Conservation (phyloP, 1,140 invertebrate species). For the Apocrypta bakeri region DNA sequence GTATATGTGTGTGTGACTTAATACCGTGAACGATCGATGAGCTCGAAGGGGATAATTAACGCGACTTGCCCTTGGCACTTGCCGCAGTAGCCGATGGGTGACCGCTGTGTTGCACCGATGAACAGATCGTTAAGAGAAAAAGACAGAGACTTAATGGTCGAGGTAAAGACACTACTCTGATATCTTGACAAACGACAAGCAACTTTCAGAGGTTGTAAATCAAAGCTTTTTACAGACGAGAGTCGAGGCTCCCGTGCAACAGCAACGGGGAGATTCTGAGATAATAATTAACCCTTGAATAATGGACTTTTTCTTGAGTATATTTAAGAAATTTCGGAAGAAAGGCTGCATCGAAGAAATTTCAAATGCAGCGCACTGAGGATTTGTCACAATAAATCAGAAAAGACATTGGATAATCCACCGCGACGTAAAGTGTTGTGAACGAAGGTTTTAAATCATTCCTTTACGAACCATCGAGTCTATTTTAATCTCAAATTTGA, state of each 20-base stretch:
- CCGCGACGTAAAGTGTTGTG: not conserved
- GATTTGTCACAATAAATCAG: too few relatives aligned
- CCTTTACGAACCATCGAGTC: too few relatives aligned
- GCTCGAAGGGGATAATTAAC: constrained; percentile 64
- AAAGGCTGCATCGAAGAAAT: not conserved
- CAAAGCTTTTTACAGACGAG: constrained; percentile 18
- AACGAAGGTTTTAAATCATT: not conserved
- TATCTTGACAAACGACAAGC: constrained; percentile 4
- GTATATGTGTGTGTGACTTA: not conserved
- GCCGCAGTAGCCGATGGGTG: not conserved
- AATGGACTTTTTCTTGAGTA: too few relatives aligned
- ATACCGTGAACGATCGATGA: constrained; percentile 64
- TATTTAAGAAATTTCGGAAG: not conserved
- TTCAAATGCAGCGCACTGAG: too few relatives aligned
- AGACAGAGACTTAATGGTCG: not conserved
- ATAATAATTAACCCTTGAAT: too few relatives aligned
- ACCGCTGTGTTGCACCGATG: not conserved
- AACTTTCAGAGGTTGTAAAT: constrained; percentile 24
- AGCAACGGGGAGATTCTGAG: too few relatives aligned
- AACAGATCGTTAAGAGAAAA: constrained; percentile 11
- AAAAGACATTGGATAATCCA: too few relatives aligned
- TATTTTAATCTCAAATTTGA: not conserved
- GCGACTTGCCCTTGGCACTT: constrained; percentile 54
- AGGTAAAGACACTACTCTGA: not conserved
- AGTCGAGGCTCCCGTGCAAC: too few relatives aligned